Evolutionary conservation across 2,113 vertebrate genomes (phyloP), one percentile per base, ranked within the genome.

Genomic region (Osmerus mordax): DNA sequence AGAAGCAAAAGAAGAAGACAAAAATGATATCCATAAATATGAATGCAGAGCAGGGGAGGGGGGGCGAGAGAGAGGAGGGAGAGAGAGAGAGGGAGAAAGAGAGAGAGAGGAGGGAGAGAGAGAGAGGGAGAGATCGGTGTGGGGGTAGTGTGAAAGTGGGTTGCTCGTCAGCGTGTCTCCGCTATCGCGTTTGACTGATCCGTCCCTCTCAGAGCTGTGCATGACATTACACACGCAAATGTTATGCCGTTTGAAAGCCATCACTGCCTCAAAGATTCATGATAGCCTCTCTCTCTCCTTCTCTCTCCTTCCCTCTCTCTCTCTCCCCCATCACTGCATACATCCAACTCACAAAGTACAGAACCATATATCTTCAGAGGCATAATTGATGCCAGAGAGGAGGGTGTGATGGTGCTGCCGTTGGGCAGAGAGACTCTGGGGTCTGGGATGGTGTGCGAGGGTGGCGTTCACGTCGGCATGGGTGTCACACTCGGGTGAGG

Each of bases 221-320:
- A 74, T 75, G 28, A 70, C 73, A 82, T 77, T 73, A 77, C 72
- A 69, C 74, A 81, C 79, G 62, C 73, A 88, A 85, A 87, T 78
- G 77, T 77, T 78, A 71, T 78, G 78, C 73, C 54, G 65, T 74
- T 76, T 74, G 56, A 79, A 86, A 80, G 3, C 69, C 56, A 74
- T 74, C 78, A 77, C 52, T 51, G 64, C 81, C 79, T 84, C 70
- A 78, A 78, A 85, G 78, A 84, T 80, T 69, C 75, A 73, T 67
- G 41, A 47, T 65, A 12, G 7, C 65, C 51, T 67, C 65, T 66
- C 32, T 47, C 62, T 28, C 32, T 53, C 56, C 32, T 1, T 41
- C 32, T 41, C 51, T 7, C 29, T 2, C 36, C 23, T 8, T 32
- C 36, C 23, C 18, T 32, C 1, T 56, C 1, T 56, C 18, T 66